Percentiles rank a stretch among this genome's conserved stretches.
Conservation (phyloP, 2,888 invertebrate genomes). For the Nemotelus nigrinus region DNA sequence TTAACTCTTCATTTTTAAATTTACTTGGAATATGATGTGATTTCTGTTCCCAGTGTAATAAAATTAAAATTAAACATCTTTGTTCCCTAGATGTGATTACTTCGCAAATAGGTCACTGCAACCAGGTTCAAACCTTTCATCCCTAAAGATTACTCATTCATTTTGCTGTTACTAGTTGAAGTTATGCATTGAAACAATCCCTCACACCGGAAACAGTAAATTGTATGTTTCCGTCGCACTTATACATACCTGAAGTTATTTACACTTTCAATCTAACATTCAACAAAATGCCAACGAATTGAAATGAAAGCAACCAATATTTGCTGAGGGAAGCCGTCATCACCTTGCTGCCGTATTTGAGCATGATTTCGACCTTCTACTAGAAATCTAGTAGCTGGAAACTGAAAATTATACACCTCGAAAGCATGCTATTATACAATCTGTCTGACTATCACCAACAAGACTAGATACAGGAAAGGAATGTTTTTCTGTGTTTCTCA, state of each 20-base stretch:
- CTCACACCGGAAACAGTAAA: no score
- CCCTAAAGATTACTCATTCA: no score
- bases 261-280: conserved; percentile 5
- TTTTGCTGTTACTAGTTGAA: no score
- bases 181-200: no score
- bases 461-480: conserved; percentile 15
- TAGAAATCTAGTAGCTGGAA: conserved; percentile 22
- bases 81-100: no score
- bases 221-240: no score
- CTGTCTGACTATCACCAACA: not conserved
- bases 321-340: conserved; percentile 14
- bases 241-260: not conserved
- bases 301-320: conserved; percentile 22
- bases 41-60: no score
- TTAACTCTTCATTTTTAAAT: no score
- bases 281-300: conserved; percentile 9
- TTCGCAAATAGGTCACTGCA: no score
- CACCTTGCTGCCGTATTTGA: not conserved
- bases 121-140: no score
- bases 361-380: not conserved
- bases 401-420: not conserved
- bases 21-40: no score
- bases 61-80: no score
- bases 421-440: not conserved
- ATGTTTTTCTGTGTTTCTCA: conserved; percentile 16